Evolutionary conservation across 2,797 vertebrate species (phyloP), one percentile per base, ranked within the genome.

Genomic region (Tenualosa ilisha): DNA sequence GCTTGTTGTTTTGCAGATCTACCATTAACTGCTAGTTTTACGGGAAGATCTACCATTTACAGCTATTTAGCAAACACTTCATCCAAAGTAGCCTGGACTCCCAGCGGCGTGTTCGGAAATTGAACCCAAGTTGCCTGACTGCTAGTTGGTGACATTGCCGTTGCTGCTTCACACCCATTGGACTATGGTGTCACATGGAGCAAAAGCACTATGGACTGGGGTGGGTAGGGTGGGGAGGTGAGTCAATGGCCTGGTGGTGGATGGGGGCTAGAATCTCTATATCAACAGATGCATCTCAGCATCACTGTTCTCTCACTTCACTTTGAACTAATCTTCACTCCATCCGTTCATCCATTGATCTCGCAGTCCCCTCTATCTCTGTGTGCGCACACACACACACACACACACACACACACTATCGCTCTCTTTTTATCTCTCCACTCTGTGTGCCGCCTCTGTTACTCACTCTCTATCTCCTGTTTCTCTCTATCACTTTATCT

Each of bases 281-380:
- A 72, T 72, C 65, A 72, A 9, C 13, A 2, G 11, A 72, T 72
- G 26, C 31, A 72, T 72, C 61, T 24, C 26, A 13, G 6, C 24
- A 12, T 72, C 26, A 31, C 24, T 72, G 65, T 37, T 40, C 26
- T 40, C 26, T 15, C 65, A 72, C 65, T 72, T 37, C 3, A 72
- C 65, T 72, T 65, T 72, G 8, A 72, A 40, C 65, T 72, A 37
- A 72, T 72, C 65, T 72, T 12, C 65, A 37, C 65, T 72, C 26
- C 31, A 31, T 31, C 31, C 31, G 1, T 31, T 31, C 8, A 72
- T 72, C 65, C 65, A 72, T 72, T 24, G 31, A 40, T 37, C 65
- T 37, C 65, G 12, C 65, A 31, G 24, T 31, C 3, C 13, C 22
- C 11, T 26, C 26, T 72, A 72, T 72, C 65, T 72, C 31, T 72